Base-by-base conservation (phyloP, 1,140 invertebrate genomes). In the Caerostris extrusa region DNA sequence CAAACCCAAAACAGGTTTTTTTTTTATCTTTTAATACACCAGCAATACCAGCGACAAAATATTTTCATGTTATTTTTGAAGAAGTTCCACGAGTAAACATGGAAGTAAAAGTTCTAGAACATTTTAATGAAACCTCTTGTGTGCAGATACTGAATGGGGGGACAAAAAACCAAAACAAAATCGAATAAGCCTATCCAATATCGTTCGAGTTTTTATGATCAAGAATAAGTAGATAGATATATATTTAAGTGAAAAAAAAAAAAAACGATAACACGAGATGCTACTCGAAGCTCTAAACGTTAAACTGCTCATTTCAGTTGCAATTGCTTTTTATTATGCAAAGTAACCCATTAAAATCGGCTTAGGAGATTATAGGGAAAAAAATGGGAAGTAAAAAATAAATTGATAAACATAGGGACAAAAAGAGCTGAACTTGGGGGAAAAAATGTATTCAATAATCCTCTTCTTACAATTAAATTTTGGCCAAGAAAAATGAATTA, bases 381-480 rank as follows among this genome's bases (percentile, higher is more conserved):
- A n/a, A n/a, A 77, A 34, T 77, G 19, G 19, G 69, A 53, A n/a
- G n/a, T n/a, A 50, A 71, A 77, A 77, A 10, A 77, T 10, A 14
- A 77, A 77, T 19, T 71, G 19, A 71, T 71, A 71, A 71, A 71
- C 19, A 71, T 7, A 71, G 67, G 8, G 19, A n/a, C n/a, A n/a
- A 1, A 34, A 17, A 17, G 0, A 77, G 34, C 34, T 5, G 12
- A 53, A 19, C 12, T 10, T 12, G 34, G 19, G 10, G n/a, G 34
- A 77, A 77, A 77, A 77, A 50, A 34, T 1, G 5, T 12, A 77
- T 77, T 77, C 50, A 77, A 77, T 77, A 53, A 77, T 34, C 34
- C 34, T 77, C 71, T 77, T 77, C 34, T 77, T 50, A 77, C 50
- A 77, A 77, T 77, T 77, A 34, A 77, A 77, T 77, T 77, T 53